Percentiles rank a stretch among this genome's conserved stretches.
These are phyloP conservation scores for Natator depressus DNA, from an alignment of 2,113 vertebrate genomes.

Conservation along the genomic window DNA sequence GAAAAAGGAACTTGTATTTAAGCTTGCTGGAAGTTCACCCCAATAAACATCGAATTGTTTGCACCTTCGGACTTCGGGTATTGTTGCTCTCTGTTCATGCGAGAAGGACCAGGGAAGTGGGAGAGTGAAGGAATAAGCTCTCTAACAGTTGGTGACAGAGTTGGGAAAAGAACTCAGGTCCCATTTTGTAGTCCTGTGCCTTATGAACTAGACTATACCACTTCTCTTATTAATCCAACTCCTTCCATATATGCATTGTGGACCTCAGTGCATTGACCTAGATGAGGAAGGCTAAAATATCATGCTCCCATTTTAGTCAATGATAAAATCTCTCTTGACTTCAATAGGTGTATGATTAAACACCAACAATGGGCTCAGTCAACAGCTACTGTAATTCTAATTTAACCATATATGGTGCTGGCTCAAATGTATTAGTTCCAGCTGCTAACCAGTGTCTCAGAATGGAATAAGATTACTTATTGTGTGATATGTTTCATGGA, in stretches of 20 bases:
- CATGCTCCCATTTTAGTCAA: neutral
- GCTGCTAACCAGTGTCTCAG: neutral
- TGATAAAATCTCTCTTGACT: neutral
- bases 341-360: neutral
- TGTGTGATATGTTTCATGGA: neutral
- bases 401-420: neutral
- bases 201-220: neutral
- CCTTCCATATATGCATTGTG: neutral
- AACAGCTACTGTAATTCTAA: neutral
- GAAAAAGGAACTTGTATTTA: too few species aligned
- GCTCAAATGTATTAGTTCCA: neutral
- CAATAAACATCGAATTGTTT: too few species aligned
- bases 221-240: neutral
- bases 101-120: too few species aligned
- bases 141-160: neutral
- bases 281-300: neutral
- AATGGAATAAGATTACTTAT: neutral
- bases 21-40: too few species aligned
- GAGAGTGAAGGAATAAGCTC: too few species aligned
- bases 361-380: neutral
- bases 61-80: too few species aligned
- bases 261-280: neutral
- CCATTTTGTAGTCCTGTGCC: neutral
- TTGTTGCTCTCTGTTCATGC: too few species aligned
- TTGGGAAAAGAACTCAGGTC: neutral